Percentiles rank a stretch among this genome's conserved stretches.
Conservation (phyloP, 2,888 invertebrate species). For the Villa cingulata region DNA sequence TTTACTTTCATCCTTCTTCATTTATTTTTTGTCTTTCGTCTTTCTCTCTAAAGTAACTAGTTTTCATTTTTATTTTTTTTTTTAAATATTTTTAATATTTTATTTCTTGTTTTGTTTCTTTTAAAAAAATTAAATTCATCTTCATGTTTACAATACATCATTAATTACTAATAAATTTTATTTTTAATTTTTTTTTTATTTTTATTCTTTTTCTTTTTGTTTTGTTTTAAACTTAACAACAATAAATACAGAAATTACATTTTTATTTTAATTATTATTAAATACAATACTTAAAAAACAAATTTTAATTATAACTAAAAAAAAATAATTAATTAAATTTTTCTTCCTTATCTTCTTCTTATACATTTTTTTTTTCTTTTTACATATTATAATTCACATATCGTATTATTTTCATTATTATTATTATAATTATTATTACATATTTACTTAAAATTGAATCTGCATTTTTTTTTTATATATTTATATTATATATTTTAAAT, state of each 20-base stretch:
- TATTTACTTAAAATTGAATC: no score
- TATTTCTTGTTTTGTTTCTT: background rate
- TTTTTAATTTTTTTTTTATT: conserved; percentile 4
- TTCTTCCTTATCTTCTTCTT: no score
- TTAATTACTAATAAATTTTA: background rate
- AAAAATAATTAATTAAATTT: no score
- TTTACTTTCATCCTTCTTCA: no score
- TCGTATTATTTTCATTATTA: no score
- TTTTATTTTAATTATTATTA: conserved; percentile 1
- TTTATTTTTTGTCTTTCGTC: no score
- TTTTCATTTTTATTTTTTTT: no score
- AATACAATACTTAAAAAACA: conserved; percentile 1
- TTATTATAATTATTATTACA: no score
- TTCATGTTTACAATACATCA: background rate
- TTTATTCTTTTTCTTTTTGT: background rate
- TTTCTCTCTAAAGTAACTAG: no score
- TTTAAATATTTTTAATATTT: background rate
- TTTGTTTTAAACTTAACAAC: conserved; percentile 5
- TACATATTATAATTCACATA: no score
- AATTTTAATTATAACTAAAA: background rate
- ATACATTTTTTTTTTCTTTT: background rate
- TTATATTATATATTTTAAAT: no score
- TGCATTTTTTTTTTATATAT: no score
- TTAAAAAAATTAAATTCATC: background rate
- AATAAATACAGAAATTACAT: conserved; percentile 8